These are phyloP conservation scores for Montipora capricornis DNA, from an alignment of 64 coral and sea anemone genomes.

Conservation along the genomic window DNA sequence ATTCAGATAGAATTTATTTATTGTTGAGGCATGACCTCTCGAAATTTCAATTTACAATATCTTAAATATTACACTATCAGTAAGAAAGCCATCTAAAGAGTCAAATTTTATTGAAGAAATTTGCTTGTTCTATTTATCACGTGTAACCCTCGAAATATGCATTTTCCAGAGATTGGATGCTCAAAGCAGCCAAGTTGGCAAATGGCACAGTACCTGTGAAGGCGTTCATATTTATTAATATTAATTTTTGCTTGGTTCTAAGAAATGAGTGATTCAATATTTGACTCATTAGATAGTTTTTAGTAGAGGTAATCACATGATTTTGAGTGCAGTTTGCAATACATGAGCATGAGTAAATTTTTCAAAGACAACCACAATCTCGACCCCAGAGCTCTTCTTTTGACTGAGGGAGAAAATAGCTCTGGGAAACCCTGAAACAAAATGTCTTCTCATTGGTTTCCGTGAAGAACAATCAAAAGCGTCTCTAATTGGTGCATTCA, in stretches of 20 bases:
- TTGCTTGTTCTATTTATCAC: not conserved
- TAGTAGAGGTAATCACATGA: too few species aligned
- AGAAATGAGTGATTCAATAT: too few species aligned
- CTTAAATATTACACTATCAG: not conserved
- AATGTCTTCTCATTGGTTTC: too few species aligned
- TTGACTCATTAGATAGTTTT: too few species aligned
- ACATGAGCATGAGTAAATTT: too few species aligned
- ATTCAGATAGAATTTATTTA: constrained; percentile 45
- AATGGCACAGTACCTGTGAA: not conserved
- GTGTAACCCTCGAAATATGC: not conserved
- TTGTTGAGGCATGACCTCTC: not conserved
- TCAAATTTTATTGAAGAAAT: constrained; percentile 22
- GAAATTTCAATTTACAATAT: not conserved
- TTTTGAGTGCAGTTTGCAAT: too few species aligned
- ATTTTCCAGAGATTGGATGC: not conserved
- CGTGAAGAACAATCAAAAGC: too few species aligned
- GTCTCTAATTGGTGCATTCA: too few species aligned
- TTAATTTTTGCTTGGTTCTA: not conserved
- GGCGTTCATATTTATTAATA: constrained; percentile 1
- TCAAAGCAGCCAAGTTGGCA: not conserved
- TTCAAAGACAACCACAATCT: too few species aligned
- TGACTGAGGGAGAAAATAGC: too few species aligned
- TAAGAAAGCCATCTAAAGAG: constrained; percentile 36
- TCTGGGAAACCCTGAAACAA: too few species aligned
- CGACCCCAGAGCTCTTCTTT: too few species aligned